Base-by-base conservation (phyloP, 2,113 vertebrate genomes). In the Eublepharis macularius region DNA sequence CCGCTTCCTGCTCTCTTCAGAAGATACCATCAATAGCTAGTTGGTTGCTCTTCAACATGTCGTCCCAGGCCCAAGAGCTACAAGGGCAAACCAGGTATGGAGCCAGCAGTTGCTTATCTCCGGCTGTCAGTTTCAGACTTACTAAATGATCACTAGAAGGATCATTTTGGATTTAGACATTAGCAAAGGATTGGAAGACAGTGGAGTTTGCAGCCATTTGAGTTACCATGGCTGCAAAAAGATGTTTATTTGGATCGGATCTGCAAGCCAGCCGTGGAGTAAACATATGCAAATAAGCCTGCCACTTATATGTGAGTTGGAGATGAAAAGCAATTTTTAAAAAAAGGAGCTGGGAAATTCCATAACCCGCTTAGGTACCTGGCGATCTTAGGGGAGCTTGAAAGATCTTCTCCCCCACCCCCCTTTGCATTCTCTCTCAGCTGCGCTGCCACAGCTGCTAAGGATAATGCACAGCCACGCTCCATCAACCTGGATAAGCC, bases 141-240 rank as follows among this genome's bases (percentile, higher is more conserved):
- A n/a, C n/a, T n/a, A n/a, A 9, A 7, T 43, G 63, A 39, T 34
- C 43, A 26, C 43, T 45, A 1, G 0, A 0, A 49, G 45, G 36
- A 82, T 85, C 72, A 39, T 83, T 86, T 84, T 16, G 77, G 80
- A 29, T 17, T 6, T 17, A 41, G 70, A 84, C 47, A 65, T 82
- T 68, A 69, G 73, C 63, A 81, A 80, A 75, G 57, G 82, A 51
- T 78, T 65, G 81, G 78, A 47, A 0, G 4, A 75, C 54, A 66
- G 70, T 63, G 57, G 41, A 60, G 66, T 43, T 63, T 29, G 60
- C 85, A 80, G 81, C 57, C 6, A 36, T 82, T 76, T 80, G 81
- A 34, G 49, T 87, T 88, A 81, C 0, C 1, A 84, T 45, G 85
- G 73, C 0, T 0, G 85, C 80, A 65, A 81, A 10, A 51, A 85